Base-by-base conservation (phyloP, 2,888 invertebrate genomes). In the Nemotelus nigrinus region DNA sequence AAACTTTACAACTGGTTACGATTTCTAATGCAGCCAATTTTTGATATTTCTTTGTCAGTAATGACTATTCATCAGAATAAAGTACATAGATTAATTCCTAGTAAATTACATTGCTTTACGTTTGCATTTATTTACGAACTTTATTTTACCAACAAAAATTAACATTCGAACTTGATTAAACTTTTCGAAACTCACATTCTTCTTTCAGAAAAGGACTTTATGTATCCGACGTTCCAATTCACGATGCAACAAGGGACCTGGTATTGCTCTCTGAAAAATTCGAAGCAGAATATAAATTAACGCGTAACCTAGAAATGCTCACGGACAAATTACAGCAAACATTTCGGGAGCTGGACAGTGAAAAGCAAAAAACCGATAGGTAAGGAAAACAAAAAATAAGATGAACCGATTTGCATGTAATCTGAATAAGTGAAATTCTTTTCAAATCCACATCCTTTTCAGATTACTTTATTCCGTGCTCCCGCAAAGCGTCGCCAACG, bases 331-430 rank as follows among this genome's bases (percentile, higher is more conserved):
- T 98, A 79, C 97, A 98, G 85, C 96, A 96, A 87, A 97, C 97
- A 0, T 96, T 96, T 88, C 89, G 97, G 79, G 97, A 97, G 85
- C 89, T 98, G 83, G 97, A 97, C 83, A 93, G 94, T 60, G 98
- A 98, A 88, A 98, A 98, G 86, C 93, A 96, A 87, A 98, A 97
- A 89, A 98, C 98, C 53, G 97, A 98, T 88, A 93, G 95, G 96
- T 95, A 87, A 83, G 57, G 6, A 57, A 45, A 4, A 43, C 2
- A 60, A 2, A 10, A 53, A 10, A 53, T 1, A 50, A 7, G 25
- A 2, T 60, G 7, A 60, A 39, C 25, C 43, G 5, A n/a, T 10
- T 6, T 10, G 6, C n/a, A 10, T 45, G 44, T 8, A 47, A 5
- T 63, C 8, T 41, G 41, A 64, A 41, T 41, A 64, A 64, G 41